Percentiles rank a stretch among this genome's conserved stretches.
These are phyloP conservation scores for Scaptomyza graminum DNA, from an alignment of 1,140 invertebrate species.

Conservation along the genomic window DNA sequence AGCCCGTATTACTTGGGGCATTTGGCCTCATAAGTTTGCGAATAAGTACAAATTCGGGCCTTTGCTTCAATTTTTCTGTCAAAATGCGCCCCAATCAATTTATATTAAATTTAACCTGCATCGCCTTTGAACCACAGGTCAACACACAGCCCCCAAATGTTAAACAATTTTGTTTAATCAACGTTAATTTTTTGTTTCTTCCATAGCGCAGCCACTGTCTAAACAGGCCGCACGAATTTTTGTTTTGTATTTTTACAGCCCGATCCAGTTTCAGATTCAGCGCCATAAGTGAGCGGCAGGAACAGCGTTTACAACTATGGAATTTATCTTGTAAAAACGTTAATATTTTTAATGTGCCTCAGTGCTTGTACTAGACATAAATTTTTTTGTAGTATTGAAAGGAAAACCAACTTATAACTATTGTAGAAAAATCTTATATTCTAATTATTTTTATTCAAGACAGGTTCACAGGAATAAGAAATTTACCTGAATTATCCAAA, in stretches of 20 bases:
- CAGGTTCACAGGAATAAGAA: no score
- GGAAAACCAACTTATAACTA: no score
- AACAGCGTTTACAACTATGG: not conserved
- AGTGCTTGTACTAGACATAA: not conserved
- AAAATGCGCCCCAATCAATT: conserved; percentile 67
- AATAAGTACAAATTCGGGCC: conserved; percentile 43
- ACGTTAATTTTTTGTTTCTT: conserved; percentile 24
- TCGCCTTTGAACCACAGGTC: conserved; percentile 57
- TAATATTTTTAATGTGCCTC: not conserved
- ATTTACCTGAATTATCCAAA: no score
- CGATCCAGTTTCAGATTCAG: conserved; percentile 1
- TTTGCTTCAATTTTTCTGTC: not conserved
- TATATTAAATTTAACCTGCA: conserved; percentile 73
- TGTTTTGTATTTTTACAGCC: conserved; percentile 38
- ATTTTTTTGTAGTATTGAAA: no score
- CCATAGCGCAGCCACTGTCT: conserved; percentile 35
- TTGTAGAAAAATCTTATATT: no score
- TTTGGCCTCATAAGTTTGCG: conserved; percentile 32
- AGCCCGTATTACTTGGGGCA: conserved; percentile 25
- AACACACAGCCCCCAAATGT: conserved; percentile 53
- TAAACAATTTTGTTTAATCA: conserved; percentile 76
- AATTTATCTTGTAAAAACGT: conserved; percentile 36
- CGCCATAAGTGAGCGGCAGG: conserved; percentile 53
- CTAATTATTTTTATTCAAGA: no score
- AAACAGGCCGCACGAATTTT: conserved; percentile 50